phyloP scores from a whole-genome alignment of 2,113 vertebrate species.

The Seriola quinqueradiata region DNA sequence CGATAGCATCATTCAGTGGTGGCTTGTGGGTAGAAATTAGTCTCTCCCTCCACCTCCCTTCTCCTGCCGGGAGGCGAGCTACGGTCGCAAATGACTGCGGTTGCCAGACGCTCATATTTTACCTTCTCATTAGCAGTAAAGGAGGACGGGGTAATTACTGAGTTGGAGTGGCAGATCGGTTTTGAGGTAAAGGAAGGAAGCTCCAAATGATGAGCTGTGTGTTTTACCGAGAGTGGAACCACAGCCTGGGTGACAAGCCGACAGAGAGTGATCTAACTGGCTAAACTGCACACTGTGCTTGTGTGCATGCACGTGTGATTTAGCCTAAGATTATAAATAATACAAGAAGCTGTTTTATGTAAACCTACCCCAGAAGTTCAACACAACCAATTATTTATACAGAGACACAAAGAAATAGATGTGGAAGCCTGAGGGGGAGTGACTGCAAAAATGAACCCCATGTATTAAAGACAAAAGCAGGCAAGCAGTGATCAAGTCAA shows the following conservation, averaged over 20 bases:
- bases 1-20: conserved; percentile 55
- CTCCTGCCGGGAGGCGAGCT: conserved; percentile 58
- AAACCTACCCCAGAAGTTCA: conserved; percentile 41
- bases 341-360: conserved; percentile 39
- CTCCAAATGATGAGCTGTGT: conserved; percentile 55
- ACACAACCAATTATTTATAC: conserved; percentile 30
- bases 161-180: conserved; percentile 74
- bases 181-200: conserved; percentile 58
- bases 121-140: conserved; percentile 84
- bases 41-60: conserved; percentile 35
- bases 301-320: conserved; percentile 1
- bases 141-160: conserved; percentile 80
- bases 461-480: conserved; percentile 9
- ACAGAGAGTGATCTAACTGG: conserved; percentile 23
- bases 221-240: conserved; percentile 33
- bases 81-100: conserved; percentile 74
- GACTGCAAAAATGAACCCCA: neutral
- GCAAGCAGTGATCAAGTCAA: conserved; percentile 10
- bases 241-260: conserved; percentile 11
- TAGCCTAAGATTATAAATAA: conserved; percentile 42
- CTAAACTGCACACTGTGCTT: conserved; percentile 18
- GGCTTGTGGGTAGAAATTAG: conserved; percentile 66
- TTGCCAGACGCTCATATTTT: conserved; percentile 79
- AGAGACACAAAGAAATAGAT: conserved; percentile 12
- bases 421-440: neutral